phyloP scores from a whole-genome alignment of 2,113 vertebrate genomes.

The Gulo gulo region DNA sequence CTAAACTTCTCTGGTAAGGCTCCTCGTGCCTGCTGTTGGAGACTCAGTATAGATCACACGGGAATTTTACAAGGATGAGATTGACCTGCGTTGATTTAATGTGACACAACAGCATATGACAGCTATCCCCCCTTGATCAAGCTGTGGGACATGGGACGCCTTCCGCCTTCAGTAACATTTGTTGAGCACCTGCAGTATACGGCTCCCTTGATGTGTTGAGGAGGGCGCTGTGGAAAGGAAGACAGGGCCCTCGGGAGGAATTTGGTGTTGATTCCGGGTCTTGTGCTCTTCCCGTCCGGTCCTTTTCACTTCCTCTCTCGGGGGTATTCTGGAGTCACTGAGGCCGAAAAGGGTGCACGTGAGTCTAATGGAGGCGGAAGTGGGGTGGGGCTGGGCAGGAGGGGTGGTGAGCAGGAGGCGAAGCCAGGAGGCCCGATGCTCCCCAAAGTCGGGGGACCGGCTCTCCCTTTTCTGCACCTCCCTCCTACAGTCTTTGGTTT shows the following conservation, averaged over 20 bases:
- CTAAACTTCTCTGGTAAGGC: neutral
- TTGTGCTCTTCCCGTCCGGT: neutral
- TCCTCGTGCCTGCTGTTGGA: neutral
- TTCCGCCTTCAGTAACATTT: neutral
- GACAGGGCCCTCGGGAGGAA: rapidly evolving
- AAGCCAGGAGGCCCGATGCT: neutral
- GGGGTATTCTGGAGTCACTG: neutral
- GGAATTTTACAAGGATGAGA: neutral
- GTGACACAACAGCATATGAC: neutral
- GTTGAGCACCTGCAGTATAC: neutral
- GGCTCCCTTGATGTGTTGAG: neutral
- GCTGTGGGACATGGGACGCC: no score
- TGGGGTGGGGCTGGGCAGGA: neutral
- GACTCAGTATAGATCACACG: neutral
- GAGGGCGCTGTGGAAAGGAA: neutral
- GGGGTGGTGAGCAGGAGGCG: neutral
- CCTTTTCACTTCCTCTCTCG: neutral
- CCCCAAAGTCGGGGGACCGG: neutral
- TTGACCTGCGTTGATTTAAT: neutral
- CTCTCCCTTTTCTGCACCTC: rapidly evolving
- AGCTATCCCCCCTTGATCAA: neutral
- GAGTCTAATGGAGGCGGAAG: neutral
- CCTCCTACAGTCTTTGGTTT: neutral
- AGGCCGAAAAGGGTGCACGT: neutral
- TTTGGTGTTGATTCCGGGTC: neutral